Base-by-base conservation (phyloP, 2,113 vertebrate genomes). In the Rhinoptilus africanus region DNA sequence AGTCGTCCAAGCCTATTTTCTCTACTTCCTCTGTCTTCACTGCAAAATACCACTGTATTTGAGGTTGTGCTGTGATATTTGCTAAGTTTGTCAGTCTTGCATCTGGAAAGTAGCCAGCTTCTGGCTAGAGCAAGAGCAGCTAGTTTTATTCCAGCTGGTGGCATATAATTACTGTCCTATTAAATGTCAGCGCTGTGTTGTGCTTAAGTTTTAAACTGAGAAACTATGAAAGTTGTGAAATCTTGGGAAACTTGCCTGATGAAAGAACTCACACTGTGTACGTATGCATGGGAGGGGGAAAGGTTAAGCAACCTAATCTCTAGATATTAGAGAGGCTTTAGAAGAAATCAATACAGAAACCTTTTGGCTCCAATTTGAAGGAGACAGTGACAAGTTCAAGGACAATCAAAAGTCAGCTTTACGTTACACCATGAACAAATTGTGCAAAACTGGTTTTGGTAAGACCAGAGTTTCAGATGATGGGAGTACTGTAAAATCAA, bases 131-230 rank as follows among this genome's bases (percentile, higher is more conserved):
- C 45, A 92, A 93, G 95, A 71, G 76, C 89, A 84, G 41, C 84
- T 96, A 89, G 74, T 92, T 93, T 62, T 64, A 88, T 83, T 97
- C 96, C 97, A 97, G 96, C 60, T 96, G 77, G 10, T 97, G 95
- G 89, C 94, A 95, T 91, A 84, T 56, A 92, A 85, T 43, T 75
- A 10, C 48, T 90, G 64, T 89, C 85, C 66, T 81, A 89, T 80
- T 91, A 97, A 96, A 97, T 97, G 95, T 80, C 95, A 96, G 92
- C 92, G 79, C 43, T 53, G 71, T 66, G 50, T 57, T 96, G 80
- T 96, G 69, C 92, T 95, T 74, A 47, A 47, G n/a, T 93, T 97
- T 97, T 94, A 95, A 95, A 90, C 53, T 27, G 43, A 94, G 92
- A 97, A 93, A 57, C 23, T 67, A 50, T 28, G 80, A 56, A 54